These are phyloP conservation scores for Caenorhabditis drosophilae DNA, from an alignment of 2,888 invertebrate species.

Conservation along the genomic window DNA sequence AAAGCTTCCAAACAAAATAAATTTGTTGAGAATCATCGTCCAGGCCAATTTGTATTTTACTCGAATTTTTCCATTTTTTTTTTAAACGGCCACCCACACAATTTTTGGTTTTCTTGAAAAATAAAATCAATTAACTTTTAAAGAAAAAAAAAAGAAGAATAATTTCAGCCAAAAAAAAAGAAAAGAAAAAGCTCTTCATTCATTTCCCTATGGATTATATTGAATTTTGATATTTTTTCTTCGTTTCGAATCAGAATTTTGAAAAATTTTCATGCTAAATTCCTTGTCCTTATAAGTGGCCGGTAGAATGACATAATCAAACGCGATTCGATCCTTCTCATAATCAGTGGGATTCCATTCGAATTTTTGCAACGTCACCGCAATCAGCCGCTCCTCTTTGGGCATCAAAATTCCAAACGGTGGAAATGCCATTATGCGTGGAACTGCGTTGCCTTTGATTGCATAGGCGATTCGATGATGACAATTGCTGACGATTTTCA, in stretches of 20 bases:
- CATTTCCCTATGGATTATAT: constrained; percentile 37
- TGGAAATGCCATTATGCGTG: constrained; percentile 37
- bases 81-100: no score
- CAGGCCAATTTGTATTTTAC: background rate
- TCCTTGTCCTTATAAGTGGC: constrained; percentile 14
- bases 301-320: constrained; percentile 36
- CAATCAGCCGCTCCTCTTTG: constrained; percentile 16
- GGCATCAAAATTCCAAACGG: constrained; percentile 24
- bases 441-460: constrained; percentile 35
- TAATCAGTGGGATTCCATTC: constrained; percentile 19
- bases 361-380: constrained; percentile 33
- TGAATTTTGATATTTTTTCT: constrained; percentile 33
- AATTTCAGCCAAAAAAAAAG: no score
- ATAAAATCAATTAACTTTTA: no score
- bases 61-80: no score
- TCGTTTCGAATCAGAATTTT: constrained; percentile 22
- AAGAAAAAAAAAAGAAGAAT: no score
- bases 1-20: no score
- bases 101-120: no score
- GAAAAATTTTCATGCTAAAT: constrained; percentile 25
- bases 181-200: no score
- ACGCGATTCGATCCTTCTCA: constrained; percentile 32
- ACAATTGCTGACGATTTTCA: constrained; percentile 30
- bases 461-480: constrained; percentile 39
- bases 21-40: no score